Evolutionary conservation across 2,888 invertebrate genomes (phyloP), one percentile per base, ranked within the genome.

Genomic region (Maniola hyperantus): DNA sequence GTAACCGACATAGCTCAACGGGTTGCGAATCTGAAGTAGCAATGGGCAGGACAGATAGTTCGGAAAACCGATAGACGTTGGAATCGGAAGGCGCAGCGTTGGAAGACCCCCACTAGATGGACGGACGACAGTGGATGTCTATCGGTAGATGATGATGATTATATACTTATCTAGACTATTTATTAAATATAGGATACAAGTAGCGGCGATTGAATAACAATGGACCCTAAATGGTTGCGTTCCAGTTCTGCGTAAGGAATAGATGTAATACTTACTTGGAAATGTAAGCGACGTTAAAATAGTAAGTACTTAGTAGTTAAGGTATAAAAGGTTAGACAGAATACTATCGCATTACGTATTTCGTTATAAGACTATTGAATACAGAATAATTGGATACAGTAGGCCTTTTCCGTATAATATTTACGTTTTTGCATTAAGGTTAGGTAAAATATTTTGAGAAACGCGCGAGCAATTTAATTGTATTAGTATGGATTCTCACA

Each of bases 221-320:
- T 58, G 54, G 44, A 26, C 46, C 53, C 51, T 69, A 67, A 69
- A 61, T 48, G 64, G 50, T 58, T 53, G 58, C 59, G 62, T 65
- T 66, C 67, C 48, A 69, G 48, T 67, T 66, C 54, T 61, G 54
- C 63, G 63, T 70, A 53, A 68, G 64, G 62, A 60, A 64, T 64
- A 70, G 61, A 65, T 44, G 50, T 63, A 67, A 44, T 44, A 44
- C 13, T 5, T 67, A 50, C 55, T 70, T 61, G 59, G 50, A 64
- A 66, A 70, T 65, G 65, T 65, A 63, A 65, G 26, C n/a, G n/a
- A n/a, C n/a, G n/a, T n/a, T n/a, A n/a, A n/a, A n/a, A n/a, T n/a
- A n/a, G n/a, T n/a, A n/a, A 54, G 59, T 53, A 65, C 34, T 10
- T 36, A 18, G 62, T 68, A n/a, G n/a, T 46, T 44, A 63, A 65